Evolutionary conservation across 2,797 vertebrate genomes (phyloP).

Genomic region (Sebastiscus albofasciatus): DNA sequence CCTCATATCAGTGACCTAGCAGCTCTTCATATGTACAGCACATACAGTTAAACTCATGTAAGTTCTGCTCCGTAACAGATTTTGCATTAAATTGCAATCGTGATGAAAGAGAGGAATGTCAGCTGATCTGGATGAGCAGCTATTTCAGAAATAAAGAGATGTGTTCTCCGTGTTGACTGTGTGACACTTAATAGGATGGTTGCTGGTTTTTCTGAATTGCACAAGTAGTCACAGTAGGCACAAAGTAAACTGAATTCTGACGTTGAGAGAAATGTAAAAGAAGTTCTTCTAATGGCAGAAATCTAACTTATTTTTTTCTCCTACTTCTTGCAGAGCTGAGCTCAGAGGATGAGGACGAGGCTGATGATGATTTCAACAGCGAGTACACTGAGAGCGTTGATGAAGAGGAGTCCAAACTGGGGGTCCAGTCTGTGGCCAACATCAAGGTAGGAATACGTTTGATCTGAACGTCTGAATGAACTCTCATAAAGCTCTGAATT

Average conservation of each 20-base stretch:
- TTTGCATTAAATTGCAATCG: not conserved
- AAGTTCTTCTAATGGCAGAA: fast-evolving
- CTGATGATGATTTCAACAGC: conserved; percentile 70
- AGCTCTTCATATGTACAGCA: not conserved
- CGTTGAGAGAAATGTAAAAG: not conserved
- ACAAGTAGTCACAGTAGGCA: not conserved
- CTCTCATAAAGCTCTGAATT: too few relatives aligned
- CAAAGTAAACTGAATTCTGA: not conserved
- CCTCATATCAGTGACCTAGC: not conserved
- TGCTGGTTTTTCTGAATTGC: not conserved
- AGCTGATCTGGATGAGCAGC: not conserved
- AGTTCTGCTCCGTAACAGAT: not conserved
- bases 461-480: not conserved
- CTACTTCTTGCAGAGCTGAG: conserved; percentile 53
- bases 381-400: conserved; percentile 80
- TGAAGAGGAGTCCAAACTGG: conserved; percentile 75
- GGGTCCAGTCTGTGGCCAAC: conserved; percentile 40
- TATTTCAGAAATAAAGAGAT: not conserved
- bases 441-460: conserved; percentile 49
- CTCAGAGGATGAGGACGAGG: conserved; percentile 73
- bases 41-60: not conserved
- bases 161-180: not conserved
- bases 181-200: not conserved
- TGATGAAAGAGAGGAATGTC: not conserved
- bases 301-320: not conserved